Evolutionary conservation across 1,140 invertebrate species (phyloP).

Genomic region (Scaptomyza graminum): DNA sequence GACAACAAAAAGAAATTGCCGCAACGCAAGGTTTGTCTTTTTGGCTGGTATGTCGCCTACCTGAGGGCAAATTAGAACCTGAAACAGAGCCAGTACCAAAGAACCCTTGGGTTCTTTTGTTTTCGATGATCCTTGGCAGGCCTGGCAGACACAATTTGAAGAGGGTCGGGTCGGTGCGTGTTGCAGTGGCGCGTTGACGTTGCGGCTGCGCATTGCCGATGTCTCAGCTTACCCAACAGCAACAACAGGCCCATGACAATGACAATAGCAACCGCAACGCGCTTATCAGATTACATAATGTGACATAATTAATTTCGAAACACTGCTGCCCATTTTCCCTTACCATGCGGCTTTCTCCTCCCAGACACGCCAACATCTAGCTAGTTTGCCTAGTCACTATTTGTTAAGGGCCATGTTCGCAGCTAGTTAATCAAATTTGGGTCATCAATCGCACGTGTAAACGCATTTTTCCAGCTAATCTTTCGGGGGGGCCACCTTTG

Average conservation of each 20-base stretch:
- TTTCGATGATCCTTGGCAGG: slow-evolving; percentile 29
- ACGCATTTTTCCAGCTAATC: slow-evolving; percentile 71
- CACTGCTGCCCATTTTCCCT: slow-evolving; percentile 5
- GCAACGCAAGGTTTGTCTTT: slow-evolving; percentile 35
- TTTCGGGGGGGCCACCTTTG: slow-evolving; percentile 17
- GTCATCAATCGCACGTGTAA: slow-evolving; percentile 66
- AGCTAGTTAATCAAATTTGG: slow-evolving; percentile 66
- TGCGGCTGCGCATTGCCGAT: slow-evolving; percentile 55
- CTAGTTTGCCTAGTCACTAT: slow-evolving; percentile 17
- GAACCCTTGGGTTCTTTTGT: slow-evolving; percentile 3
- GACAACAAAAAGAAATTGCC: slow-evolving; percentile 36
- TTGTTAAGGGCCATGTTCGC: slow-evolving; percentile 33
- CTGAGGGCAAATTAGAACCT: slow-evolving; percentile 45
- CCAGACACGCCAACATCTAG: not conserved
- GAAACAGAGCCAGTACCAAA: slow-evolving; percentile 6
- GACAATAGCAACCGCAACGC: slow-evolving; percentile 46
- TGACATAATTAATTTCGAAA: slow-evolving; percentile 82
- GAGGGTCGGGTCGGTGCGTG: slow-evolving; percentile 57
- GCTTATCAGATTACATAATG: slow-evolving; percentile 83
- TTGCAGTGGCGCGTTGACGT: slow-evolving; percentile 61
- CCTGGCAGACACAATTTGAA: slow-evolving; percentile 39
- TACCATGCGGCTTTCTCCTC: slow-evolving; percentile 22
- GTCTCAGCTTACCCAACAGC: slow-evolving; percentile 29
- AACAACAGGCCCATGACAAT: slow-evolving; percentile 21
- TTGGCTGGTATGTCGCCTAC: slow-evolving; percentile 23